These are phyloP conservation scores for Drosophila asahinai DNA, from an alignment of 1,140 invertebrate species.

Conservation along the genomic window DNA sequence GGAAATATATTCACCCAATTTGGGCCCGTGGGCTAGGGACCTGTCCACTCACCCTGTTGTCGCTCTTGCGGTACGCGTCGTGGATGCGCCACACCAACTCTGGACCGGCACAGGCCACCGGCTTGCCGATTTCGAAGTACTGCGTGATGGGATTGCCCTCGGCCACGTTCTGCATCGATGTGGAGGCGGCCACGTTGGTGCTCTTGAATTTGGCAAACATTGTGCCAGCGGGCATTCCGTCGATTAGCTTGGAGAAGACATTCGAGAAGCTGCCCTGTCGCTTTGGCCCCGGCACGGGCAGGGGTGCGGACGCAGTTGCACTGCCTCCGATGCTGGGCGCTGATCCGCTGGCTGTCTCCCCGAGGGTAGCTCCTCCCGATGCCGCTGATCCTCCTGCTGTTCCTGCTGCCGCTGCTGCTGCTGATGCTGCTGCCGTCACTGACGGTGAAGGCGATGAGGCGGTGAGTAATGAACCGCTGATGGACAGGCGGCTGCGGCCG, in stretches of 20 bases:
- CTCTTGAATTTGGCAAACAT: constrained; percentile 92
- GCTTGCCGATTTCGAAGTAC: constrained; percentile 95
- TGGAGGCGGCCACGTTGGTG: constrained; percentile 85
- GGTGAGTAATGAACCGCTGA: constrained; percentile 55
- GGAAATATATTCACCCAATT: background rate
- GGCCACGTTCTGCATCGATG: constrained; percentile 86
- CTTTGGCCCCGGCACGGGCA: constrained; percentile 58
- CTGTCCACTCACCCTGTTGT: constrained; percentile 92
- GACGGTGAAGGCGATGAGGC: constrained; percentile 22
- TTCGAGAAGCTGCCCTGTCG: constrained; percentile 83
- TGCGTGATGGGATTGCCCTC: constrained; percentile 95
- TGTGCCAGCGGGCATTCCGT: constrained; percentile 86
- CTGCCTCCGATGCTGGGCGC: constrained; percentile 65
- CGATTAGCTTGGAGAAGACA: constrained; percentile 85
- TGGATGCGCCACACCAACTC: constrained; percentile 97
- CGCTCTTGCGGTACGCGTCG: constrained; percentile 94
- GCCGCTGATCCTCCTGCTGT: constrained; percentile 21
- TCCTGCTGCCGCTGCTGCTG: constrained; percentile 37
- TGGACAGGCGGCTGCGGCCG: constrained; percentile 33
- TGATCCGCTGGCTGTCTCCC: constrained; percentile 50
- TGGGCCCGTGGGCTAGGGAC: background rate
- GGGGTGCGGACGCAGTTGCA: constrained; percentile 6
- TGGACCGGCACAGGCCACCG: constrained; percentile 94
- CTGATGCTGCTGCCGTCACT: constrained; percentile 11
- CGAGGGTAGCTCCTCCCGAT: constrained; percentile 17